Conservation (phyloP, 2,888 invertebrate genomes). For the Rotaria macrura region DNA sequence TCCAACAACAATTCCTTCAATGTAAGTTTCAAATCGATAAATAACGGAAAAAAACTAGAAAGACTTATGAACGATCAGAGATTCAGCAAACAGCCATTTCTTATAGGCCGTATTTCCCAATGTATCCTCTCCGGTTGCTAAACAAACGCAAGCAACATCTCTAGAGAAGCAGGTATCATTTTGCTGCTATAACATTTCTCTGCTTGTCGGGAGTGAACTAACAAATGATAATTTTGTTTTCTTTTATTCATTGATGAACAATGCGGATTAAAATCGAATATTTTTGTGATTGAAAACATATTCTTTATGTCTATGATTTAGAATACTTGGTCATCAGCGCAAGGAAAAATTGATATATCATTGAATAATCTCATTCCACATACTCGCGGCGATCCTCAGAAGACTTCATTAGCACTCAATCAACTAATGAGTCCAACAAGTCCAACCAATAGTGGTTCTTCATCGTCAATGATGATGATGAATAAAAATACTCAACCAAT, state of each 20-base stretch:
- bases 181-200: neutral
- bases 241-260: neutral
- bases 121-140: neutral
- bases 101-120: neutral
- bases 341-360: conserved; percentile 1
- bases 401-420: neutral
- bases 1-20: neutral
- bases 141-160: neutral
- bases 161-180: neutral
- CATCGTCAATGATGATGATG: neutral
- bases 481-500: neutral
- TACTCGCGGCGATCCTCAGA: neutral
- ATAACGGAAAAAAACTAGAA: too few relatives aligned
- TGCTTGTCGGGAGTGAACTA: neutral
- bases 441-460: neutral
- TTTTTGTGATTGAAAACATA: neutral
- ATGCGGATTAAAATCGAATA: neutral
- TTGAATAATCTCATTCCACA: neutral
- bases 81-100: neutral
- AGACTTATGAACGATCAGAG: neutral
- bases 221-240: neutral
- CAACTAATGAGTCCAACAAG: neutral
- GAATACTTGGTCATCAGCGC: neutral
- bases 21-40: neutral
- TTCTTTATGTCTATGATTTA: neutral